These are phyloP conservation scores for Drosophila vallismaia DNA, from an alignment of 2,888 invertebrate genomes.

Conservation along the genomic window DNA sequence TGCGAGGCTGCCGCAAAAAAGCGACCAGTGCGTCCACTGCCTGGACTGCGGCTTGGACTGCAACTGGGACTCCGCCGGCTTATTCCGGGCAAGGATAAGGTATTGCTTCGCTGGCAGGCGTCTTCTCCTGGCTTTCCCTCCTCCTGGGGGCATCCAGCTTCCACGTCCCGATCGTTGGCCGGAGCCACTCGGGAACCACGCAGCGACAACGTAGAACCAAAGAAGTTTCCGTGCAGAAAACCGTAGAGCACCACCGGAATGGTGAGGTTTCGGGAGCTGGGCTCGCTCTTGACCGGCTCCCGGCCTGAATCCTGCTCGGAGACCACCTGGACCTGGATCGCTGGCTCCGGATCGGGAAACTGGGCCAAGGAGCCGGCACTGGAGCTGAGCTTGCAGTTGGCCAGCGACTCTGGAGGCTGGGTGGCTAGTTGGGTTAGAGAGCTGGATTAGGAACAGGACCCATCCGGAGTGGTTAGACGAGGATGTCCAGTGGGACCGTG, in stretches of 20 bases:
- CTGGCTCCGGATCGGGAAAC: constrained; percentile 33
- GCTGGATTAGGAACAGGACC: constrained; percentile 32
- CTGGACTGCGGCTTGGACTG: constrained; percentile 46
- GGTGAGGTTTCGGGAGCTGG: constrained; percentile 61
- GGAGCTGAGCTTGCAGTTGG: constrained; percentile 54
- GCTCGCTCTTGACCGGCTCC: constrained; percentile 11
- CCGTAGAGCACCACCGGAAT: constrained; percentile 85
- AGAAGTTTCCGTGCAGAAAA: constrained; percentile 82
- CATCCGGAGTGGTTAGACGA: neutral
- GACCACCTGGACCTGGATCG: constrained; percentile 12
- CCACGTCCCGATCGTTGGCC: constrained; percentile 53
- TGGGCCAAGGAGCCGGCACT: constrained; percentile 62
- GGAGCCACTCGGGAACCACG: constrained; percentile 58
- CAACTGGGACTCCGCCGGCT: constrained; percentile 11
- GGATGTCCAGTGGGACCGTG: neutral
- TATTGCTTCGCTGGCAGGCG: constrained; percentile 19
- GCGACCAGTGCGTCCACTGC: constrained; percentile 67
- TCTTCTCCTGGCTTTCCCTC: constrained; percentile 8
- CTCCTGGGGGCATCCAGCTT: constrained; percentile 52
- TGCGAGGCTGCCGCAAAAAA: constrained; percentile 71
- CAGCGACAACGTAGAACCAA: constrained; percentile 74
- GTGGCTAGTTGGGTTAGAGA: constrained; percentile 35
- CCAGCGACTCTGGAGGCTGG: constrained; percentile 28
- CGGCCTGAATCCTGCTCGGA: constrained; percentile 9
- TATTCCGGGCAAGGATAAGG: constrained; percentile 18